Base-by-base conservation (phyloP, 2,113 vertebrate species). In the Sardina pilchardus region DNA sequence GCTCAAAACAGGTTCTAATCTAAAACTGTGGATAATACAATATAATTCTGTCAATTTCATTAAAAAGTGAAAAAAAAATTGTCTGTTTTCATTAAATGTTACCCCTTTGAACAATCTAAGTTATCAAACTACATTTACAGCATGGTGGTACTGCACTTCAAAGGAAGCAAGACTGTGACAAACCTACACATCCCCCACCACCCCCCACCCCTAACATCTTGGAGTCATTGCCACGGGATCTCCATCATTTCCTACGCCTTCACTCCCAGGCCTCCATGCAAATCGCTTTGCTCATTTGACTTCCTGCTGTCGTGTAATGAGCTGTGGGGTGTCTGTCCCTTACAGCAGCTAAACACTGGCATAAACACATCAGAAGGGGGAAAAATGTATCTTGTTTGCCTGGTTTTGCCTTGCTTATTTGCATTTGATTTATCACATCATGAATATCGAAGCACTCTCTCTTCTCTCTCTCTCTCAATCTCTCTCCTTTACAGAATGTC, bases 211-310 rank as follows among this genome's bases (percentile, higher is more conserved):
- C 8, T 71, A 4, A 10, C 26, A 30, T 75, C 26, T 34, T 71
- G 59, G 5, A 26, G 26, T 75, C 5, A 12, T 34, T 78, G 71
- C 10, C 71, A 34, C 30, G 5, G 71, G 71, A 36, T 71, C 63
- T 71, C n/a, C 8, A 34, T 78, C 71, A 78, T 78, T 78, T 78
- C 26, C 34, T 17, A 34, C 5, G 71, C 30, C 30, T 78, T 78
- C 71, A 36, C 26, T 34, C 26, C 63, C 26, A 71, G 63, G 63
- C 63, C 30, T 10, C 63, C n/a, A 78, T 78, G 71, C 71, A 78
- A 78, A 78, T 78, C 30, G 71, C 71, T 34, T 10, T 36, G 71
- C 71, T 78, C 71, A 78, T 78, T 78, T 78, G 71, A 78, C 71
- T 36, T 39, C 71, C 63, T 34, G 63, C 63, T 26, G 63, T 26